phyloP scores from a whole-genome alignment of 2,797 vertebrate genomes.

The Antrozous pallidus region DNA sequence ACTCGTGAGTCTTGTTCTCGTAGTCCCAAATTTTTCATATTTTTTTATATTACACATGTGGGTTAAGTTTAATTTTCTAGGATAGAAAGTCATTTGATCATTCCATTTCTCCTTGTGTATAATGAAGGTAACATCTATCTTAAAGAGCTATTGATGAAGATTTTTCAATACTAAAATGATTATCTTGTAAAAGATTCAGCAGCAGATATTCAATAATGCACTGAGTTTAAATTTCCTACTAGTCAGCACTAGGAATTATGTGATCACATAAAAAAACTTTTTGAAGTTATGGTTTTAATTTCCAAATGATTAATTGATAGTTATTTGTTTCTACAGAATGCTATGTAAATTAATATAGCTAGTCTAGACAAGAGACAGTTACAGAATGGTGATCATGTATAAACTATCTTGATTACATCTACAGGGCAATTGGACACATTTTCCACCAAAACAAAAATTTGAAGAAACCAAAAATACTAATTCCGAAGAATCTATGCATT shows the following conservation, averaged over 20 bases:
- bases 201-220: not conserved
- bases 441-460: not conserved
- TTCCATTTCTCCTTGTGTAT: constrained; percentile 1
- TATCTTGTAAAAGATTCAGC: not conserved
- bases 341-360: not conserved
- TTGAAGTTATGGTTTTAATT: constrained; percentile 48
- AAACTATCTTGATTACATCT: too few relatives aligned
- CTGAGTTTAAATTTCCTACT: not conserved
- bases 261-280: not conserved
- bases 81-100: constrained; percentile 22
- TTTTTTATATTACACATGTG: not conserved
- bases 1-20: not conserved
- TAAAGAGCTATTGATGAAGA: constrained; percentile 5
- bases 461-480: not conserved
- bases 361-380: not conserved
- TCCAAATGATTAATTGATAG: not conserved
- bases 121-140: constrained; percentile 13
- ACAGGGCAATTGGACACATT: not conserved
- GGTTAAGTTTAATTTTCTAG: constrained; percentile 8
- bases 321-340: not conserved
- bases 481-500: not conserved
- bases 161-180: not conserved
- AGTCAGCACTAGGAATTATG: not conserved
- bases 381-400: not conserved
- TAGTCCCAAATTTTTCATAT: not conserved